Conservation (phyloP, 2,113 vertebrate species). For the Thryonomys swinderianus region DNA sequence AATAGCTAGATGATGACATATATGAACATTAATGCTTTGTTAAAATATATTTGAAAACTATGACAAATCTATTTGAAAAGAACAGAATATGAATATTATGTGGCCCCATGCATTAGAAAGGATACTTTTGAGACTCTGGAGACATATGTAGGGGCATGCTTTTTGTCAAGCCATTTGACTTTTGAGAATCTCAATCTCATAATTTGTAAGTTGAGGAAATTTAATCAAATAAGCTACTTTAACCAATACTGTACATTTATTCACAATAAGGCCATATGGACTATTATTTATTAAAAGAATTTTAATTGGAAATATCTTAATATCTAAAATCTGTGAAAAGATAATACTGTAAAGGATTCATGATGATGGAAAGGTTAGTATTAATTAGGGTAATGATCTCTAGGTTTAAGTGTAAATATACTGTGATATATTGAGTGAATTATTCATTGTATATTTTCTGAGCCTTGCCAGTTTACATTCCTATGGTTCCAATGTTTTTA, state of each 20-base stretch:
- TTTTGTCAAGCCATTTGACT: slow-evolving; percentile 55
- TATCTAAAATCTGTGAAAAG: slow-evolving; percentile 21
- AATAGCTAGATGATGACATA: slow-evolving; percentile 36
- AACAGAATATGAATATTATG: slow-evolving; percentile 32
- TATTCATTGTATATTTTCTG: slow-evolving; percentile 46
- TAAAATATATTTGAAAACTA: slow-evolving; percentile 28
- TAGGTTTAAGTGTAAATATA: slow-evolving; percentile 52
- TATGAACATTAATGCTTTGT: slow-evolving; percentile 43
- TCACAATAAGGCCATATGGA: slow-evolving; percentile 43
- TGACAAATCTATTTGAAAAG: slow-evolving; percentile 45
- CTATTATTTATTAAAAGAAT: slow-evolving; percentile 56
- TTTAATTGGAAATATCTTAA: slow-evolving; percentile 52
- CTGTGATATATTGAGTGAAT: slow-evolving; percentile 11
- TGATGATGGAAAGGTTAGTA: slow-evolving; percentile 52
- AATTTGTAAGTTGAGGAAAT: slow-evolving; percentile 53
- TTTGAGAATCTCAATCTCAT: slow-evolving; percentile 51
- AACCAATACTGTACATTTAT: slow-evolving; percentile 39
- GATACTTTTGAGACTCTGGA: slow-evolving; percentile 41
- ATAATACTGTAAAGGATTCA: slow-evolving; percentile 45
- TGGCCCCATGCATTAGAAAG: slow-evolving; percentile 19
- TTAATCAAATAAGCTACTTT: slow-evolving; percentile 38
- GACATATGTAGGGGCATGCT: background rate
- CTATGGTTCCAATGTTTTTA: slow-evolving; percentile 44
- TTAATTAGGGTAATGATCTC: slow-evolving; percentile 24
- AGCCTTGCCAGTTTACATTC: slow-evolving; percentile 20